Evolutionary conservation across 2,888 invertebrate species (phyloP).

Genomic region (Phaedon cochleariae): DNA sequence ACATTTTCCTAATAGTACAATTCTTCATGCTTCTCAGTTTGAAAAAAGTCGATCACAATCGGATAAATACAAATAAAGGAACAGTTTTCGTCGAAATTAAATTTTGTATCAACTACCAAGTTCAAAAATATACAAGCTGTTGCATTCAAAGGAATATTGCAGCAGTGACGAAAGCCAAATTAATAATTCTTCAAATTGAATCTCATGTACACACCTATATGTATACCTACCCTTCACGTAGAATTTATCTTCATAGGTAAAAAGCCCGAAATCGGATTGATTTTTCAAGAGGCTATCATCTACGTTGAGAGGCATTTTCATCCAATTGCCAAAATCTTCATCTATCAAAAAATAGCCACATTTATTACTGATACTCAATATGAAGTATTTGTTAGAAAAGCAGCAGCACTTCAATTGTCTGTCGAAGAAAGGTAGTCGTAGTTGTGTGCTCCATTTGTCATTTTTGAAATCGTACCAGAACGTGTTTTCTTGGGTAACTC

Average conservation of each 20-base stretch:
- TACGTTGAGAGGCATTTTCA: constrained; percentile 20
- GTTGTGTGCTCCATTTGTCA: constrained; percentile 49
- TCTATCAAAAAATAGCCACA: constrained; percentile 49
- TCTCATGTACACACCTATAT: too few relatives aligned
- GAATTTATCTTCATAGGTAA: constrained; percentile 48
- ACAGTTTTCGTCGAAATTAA: too few relatives aligned
- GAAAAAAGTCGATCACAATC: too few relatives aligned
- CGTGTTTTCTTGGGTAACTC: constrained; percentile 56
- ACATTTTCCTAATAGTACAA: too few relatives aligned
- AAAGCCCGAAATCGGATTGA: constrained; percentile 46
- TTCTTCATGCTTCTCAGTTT: too few relatives aligned
- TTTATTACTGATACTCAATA: constrained; percentile 48
- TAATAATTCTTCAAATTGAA: too few relatives aligned
- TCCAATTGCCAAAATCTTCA: constrained; percentile 38
- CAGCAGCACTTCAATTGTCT: constrained; percentile 53
- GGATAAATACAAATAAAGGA: too few relatives aligned
- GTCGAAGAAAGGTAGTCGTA: constrained; percentile 49
- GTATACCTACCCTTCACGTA: constrained; percentile 52
- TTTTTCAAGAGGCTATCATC: constrained; percentile 25
- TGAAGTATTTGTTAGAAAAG: constrained; percentile 49
- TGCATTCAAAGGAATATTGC: too few relatives aligned
- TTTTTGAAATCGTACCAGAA: constrained; percentile 54
- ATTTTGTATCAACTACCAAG: too few relatives aligned
- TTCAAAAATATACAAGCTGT: too few relatives aligned
- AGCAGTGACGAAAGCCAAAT: too few relatives aligned